Evolutionary conservation across 1,140 invertebrate species (phyloP).

Genomic region (Procambarus virginalis): DNA sequence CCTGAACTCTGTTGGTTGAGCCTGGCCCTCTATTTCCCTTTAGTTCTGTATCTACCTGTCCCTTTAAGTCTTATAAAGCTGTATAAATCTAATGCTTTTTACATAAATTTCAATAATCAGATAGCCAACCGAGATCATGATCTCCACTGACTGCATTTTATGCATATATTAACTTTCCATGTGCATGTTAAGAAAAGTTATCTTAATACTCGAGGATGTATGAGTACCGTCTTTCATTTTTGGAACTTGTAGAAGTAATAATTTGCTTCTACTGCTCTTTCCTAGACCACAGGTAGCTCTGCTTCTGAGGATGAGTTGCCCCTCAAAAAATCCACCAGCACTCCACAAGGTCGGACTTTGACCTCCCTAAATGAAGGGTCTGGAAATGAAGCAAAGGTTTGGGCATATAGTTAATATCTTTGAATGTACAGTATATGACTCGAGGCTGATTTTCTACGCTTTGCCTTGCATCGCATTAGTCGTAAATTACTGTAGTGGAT

Average conservation of each 20-base stretch:
- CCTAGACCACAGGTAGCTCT: constrained; percentile 61
- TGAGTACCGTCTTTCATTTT: background rate
- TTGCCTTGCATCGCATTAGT: too few relatives aligned
- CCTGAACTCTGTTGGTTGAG: too few relatives aligned
- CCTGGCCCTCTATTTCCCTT: too few relatives aligned
- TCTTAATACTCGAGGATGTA: background rate
- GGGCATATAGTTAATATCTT: background rate
- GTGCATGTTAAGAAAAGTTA: background rate
- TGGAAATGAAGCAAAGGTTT: constrained; percentile 39
- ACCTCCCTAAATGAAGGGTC: constrained; percentile 43
- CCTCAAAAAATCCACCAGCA: constrained; percentile 43
- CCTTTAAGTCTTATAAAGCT: too few relatives aligned
- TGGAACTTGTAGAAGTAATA: background rate
- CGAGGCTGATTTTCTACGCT: background rate
- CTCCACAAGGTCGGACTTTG: constrained; percentile 33
- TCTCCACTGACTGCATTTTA: background rate
- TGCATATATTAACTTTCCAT: background rate
- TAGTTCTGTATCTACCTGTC: too few relatives aligned
- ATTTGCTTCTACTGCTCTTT: constrained; percentile 15
- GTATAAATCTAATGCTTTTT: too few relatives aligned
- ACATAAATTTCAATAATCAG: background rate
- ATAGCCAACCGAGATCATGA: background rate
- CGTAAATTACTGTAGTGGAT: too few relatives aligned
- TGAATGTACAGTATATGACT: background rate
- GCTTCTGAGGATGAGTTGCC: constrained; percentile 57